Percentiles rank a stretch among this genome's conserved stretches.
phyloP scores from a whole-genome alignment of 2,113 vertebrate genomes.

The Erinaceus europaeus region DNA sequence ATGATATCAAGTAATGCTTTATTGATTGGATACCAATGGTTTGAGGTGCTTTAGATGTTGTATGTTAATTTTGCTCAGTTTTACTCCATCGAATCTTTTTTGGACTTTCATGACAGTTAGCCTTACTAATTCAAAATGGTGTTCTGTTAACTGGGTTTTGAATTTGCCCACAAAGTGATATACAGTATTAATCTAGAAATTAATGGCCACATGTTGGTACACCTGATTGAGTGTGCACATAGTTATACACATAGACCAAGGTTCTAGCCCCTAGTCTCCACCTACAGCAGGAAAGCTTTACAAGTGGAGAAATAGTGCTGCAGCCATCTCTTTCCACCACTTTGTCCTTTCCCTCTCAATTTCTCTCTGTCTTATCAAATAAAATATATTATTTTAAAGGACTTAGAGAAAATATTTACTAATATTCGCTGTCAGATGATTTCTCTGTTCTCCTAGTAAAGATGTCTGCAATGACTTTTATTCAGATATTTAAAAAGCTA shows the following conservation, averaged over 20 bases:
- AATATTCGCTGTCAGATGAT: too few species aligned
- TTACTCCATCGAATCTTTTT: background rate
- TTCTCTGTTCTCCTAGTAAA: too few species aligned
- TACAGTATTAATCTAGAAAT: background rate
- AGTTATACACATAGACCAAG: too few species aligned
- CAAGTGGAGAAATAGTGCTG: too few species aligned
- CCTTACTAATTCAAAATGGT: background rate
- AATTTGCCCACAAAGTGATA: background rate
- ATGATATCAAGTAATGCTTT: background rate
- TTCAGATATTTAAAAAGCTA: slow-evolving; percentile 29
- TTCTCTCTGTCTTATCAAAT: too few species aligned
- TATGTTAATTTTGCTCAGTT: background rate
- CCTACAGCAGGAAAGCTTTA: too few species aligned
- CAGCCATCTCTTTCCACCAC: too few species aligned
- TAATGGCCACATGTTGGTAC: too few species aligned
- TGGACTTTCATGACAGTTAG: background rate
- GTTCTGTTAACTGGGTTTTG: background rate
- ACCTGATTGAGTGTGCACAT: too few species aligned
- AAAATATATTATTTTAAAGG: too few species aligned
- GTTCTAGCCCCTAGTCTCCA: too few species aligned
- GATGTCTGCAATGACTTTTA: background rate
- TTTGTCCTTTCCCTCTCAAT: too few species aligned
- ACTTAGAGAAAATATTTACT: background rate
- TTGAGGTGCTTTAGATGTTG: background rate
- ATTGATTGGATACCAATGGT: background rate